Evolutionary conservation across 2,888 invertebrate species (phyloP).

Genomic region (Listrodromus nycthemerus): DNA sequence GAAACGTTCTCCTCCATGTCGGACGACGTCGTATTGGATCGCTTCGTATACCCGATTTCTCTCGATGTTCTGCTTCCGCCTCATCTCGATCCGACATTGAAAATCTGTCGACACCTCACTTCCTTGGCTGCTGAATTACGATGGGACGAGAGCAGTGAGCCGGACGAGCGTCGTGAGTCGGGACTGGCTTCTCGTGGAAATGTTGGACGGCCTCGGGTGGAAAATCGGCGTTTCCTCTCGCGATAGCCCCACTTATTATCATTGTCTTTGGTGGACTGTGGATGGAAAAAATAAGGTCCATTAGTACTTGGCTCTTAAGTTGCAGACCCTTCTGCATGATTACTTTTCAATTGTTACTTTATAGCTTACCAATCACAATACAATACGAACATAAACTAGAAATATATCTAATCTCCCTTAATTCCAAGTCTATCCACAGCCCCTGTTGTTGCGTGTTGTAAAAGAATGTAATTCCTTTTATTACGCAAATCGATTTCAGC

Average conservation of each 20-base stretch:
- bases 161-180: slow-evolving; percentile 87
- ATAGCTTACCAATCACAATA: not conserved
- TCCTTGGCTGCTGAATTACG: slow-evolving; percentile 95
- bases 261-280: slow-evolving; percentile 90
- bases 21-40: not conserved
- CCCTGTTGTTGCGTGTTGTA: not conserved
- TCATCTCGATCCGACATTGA: not conserved
- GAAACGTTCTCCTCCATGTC: slow-evolving; percentile 42
- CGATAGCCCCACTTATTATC: slow-evolving; percentile 92
- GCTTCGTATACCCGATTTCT: not conserved
- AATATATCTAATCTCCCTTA: not conserved
- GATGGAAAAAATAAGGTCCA: slow-evolving; percentile 43
- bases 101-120: slow-evolving; percentile 86
- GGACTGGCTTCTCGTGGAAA: slow-evolving; percentile 92
- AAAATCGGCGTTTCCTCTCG: slow-evolving; percentile 94
- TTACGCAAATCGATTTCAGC: not conserved
- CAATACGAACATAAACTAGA: not conserved
- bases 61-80: not conserved
- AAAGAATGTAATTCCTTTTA: not conserved
- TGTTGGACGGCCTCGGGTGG: slow-evolving; percentile 94
- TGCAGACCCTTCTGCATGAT: not conserved
- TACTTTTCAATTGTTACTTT: not conserved
- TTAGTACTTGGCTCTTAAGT: not conserved
- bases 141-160: slow-evolving; percentile 88
- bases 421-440: not conserved